Evolutionary conservation across 2,888 invertebrate species (phyloP).

Genomic region (Germaria angustata): DNA sequence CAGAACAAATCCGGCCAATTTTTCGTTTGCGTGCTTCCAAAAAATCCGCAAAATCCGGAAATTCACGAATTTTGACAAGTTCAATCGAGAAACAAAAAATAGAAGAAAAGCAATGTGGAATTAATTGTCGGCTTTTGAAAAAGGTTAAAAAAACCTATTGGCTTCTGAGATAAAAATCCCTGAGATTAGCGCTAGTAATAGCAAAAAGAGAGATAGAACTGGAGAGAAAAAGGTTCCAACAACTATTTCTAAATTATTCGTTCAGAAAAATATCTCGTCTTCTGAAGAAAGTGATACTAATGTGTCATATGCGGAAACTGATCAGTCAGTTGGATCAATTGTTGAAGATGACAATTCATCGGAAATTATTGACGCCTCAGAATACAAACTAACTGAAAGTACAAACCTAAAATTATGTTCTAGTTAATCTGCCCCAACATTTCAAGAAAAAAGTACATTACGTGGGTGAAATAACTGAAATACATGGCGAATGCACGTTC

Average conservation of each 20-base stretch:
- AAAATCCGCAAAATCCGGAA: conserved; percentile 28
- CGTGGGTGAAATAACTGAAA: conserved; percentile 26
- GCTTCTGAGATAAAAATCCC: neutral
- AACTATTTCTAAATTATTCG: conserved; percentile 15
- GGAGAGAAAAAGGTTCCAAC: neutral
- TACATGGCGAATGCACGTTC: too few relatives aligned
- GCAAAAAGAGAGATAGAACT: neutral
- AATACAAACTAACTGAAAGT: conserved; percentile 5
- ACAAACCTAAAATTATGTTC: conserved; percentile 30
- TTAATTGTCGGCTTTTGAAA: too few relatives aligned
- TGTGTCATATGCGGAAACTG: too few relatives aligned
- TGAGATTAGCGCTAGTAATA: neutral
- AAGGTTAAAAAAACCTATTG: neutral
- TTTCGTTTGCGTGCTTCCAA: conserved; percentile 13
- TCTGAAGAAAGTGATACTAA: conserved; percentile 56
- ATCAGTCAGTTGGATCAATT: too few relatives aligned
- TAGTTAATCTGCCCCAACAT: conserved; percentile 20
- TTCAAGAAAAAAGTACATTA: conserved; percentile 17
- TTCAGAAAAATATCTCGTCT: conserved; percentile 34
- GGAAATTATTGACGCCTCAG: too few relatives aligned
- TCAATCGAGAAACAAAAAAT: neutral
- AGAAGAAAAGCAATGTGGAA: conserved; percentile 22
- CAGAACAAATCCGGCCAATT: neutral
- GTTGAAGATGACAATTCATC: too few relatives aligned
- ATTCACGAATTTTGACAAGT: conserved; percentile 31